Conservation (phyloP, 2,888 invertebrate genomes). For the Epistrophella euchroma region DNA sequence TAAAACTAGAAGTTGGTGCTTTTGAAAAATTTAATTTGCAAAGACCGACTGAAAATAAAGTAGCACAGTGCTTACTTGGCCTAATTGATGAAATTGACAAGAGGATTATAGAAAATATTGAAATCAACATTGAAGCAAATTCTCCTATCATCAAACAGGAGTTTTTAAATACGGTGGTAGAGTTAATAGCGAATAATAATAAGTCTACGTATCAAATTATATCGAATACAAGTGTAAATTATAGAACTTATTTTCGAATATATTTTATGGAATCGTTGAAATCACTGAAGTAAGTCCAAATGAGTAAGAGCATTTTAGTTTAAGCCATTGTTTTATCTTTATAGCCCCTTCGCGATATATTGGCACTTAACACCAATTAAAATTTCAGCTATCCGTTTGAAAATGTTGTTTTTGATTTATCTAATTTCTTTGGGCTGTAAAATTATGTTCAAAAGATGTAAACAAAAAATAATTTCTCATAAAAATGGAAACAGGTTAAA, state of each 20-base stretch:
- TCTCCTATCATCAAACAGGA: not conserved
- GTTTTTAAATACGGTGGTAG: not conserved
- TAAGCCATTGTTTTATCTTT: no score
- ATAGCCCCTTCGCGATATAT: no score
- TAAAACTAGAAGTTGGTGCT: not conserved
- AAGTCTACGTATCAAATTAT: not conserved
- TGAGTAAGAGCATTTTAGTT: not conserved
- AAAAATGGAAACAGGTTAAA: no score
- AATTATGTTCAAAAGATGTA: no score
- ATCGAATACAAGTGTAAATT: not conserved
- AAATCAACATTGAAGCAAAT: not conserved
- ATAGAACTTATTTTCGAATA: not conserved
- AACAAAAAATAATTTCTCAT: no score
- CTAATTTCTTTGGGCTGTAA: no score
- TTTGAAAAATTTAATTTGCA: not conserved
- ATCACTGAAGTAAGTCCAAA: conserved; percentile 15
- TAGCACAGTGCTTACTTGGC: not conserved
- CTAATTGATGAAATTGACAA: not conserved
- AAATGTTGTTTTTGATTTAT: no score
- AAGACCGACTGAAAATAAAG: not conserved
- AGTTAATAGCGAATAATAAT: not conserved
- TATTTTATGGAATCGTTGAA: conserved; percentile 32
- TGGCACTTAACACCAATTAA: no score
- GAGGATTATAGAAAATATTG: not conserved
- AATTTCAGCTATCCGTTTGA: no score